Percentiles rank a stretch among this genome's conserved stretches.
Conservation (phyloP, 2,113 vertebrate genomes). For the Gopherus flavomarginatus region DNA sequence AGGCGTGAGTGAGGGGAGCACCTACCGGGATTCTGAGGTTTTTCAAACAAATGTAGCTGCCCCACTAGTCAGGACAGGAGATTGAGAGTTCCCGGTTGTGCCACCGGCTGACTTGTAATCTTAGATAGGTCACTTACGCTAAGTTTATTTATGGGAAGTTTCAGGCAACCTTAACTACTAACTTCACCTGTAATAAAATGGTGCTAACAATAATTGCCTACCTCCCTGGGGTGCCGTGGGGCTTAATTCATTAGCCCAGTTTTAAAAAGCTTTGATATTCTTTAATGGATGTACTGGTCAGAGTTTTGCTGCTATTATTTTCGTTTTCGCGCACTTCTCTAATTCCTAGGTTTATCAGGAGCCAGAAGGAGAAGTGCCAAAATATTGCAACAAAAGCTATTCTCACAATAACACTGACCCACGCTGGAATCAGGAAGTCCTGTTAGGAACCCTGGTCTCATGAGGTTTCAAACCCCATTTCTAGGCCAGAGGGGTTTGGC, state of each 20-base stretch:
- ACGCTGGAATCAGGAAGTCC: constrained; percentile 34
- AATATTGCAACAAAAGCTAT: neutral
- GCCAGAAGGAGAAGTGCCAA: constrained; percentile 35
- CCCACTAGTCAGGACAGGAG: neutral
- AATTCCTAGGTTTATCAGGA: constrained; percentile 36
- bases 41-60: neutral
- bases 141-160: rapidly evolving
- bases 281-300: constrained; percentile 4
- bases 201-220: neutral
- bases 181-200: neutral
- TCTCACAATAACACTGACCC: neutral
- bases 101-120: neutral
- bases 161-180: neutral
- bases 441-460: constrained; percentile 11
- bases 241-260: neutral
- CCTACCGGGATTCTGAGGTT: neutral
- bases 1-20: neutral
- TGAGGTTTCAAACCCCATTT: constrained; percentile 1
- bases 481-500: neutral
- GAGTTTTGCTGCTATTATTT: constrained; percentile 29
- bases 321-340: constrained; percentile 21
- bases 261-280: constrained; percentile 11
- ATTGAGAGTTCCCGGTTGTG: neutral
- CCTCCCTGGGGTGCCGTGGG: neutral
- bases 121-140: neutral